Percentiles rank a stretch among this genome's conserved stretches.
phyloP scores from a whole-genome alignment of 2,113 vertebrate genomes.

The Macquaria australasica region DNA sequence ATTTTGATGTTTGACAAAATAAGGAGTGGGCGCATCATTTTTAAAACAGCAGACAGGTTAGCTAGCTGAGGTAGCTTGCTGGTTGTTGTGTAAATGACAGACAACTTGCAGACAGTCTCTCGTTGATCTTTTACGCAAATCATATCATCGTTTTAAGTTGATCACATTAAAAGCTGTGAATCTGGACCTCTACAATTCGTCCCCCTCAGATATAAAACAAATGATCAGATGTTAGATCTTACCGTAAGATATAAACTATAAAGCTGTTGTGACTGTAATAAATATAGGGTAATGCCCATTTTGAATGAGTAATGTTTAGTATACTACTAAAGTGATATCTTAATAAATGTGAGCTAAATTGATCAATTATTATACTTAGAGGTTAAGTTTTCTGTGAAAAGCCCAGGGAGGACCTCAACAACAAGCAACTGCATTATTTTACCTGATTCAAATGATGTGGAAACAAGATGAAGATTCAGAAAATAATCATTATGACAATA shows the following conservation, averaged over 20 bases:
- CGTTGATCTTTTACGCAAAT: not conserved
- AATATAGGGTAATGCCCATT: not conserved
- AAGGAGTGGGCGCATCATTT: not conserved
- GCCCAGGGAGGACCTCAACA: not conserved
- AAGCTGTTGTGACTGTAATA: not conserved
- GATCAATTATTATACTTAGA: not conserved
- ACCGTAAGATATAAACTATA: not conserved
- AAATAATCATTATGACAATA: not conserved
- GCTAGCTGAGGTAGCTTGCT: not conserved
- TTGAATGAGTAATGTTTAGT: not conserved
- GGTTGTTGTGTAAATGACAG: too few relatives aligned
- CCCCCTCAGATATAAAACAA: too few relatives aligned
- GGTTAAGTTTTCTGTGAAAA: not conserved
- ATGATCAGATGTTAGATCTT: not conserved
- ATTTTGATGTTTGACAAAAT: not conserved
- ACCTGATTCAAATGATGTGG: not conserved
- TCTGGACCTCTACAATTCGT: not conserved
- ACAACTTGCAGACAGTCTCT: not conserved
- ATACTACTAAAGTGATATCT: too few relatives aligned
- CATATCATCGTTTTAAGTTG: not conserved
- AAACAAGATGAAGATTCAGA: not conserved
- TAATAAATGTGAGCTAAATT: not conserved
- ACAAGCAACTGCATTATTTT: not conserved
- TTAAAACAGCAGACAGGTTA: not conserved
- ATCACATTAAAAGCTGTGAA: not conserved